Conservation (phyloP, 2,113 vertebrate genomes). For the Drymodes brunneopygia region DNA sequence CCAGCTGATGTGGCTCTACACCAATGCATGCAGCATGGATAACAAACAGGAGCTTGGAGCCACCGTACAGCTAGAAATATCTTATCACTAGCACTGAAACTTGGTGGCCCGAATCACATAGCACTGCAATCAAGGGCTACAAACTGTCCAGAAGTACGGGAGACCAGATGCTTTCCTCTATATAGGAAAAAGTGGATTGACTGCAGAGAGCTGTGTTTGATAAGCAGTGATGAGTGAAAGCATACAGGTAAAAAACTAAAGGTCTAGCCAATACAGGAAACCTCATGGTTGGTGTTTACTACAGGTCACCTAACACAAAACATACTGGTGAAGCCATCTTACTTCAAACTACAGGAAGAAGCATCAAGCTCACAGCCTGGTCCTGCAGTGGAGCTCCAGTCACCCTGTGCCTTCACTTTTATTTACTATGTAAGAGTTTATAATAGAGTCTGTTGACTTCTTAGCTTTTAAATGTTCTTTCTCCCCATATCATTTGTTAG, state of each 20-base stretch:
- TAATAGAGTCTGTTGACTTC: not conserved
- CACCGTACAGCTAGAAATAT: not conserved
- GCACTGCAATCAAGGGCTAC: not conserved
- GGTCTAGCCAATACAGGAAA: not conserved
- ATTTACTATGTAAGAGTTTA: not conserved
- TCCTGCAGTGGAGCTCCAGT: not conserved
- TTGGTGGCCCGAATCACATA: not conserved
- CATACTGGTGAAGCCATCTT: not conserved
- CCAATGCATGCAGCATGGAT: not conserved
- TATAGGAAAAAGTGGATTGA: not conserved
- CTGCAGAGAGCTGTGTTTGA: not conserved
- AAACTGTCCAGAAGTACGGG: not conserved
- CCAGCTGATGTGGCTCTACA: not conserved
- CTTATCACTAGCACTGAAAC: not conserved
- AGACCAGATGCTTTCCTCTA: accelerated
- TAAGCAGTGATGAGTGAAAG: not conserved
- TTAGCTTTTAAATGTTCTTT: not conserved
- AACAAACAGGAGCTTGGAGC: not conserved
- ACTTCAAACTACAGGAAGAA: not conserved
- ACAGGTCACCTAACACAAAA: not conserved
- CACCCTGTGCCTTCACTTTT: not conserved
- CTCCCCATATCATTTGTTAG: not conserved
- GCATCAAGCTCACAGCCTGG: not conserved
- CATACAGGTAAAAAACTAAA: not conserved
- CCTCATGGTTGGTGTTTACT: not conserved